Base-by-base conservation (phyloP, 2,888 invertebrate species). In the Thecocarcelia acutangulata region DNA sequence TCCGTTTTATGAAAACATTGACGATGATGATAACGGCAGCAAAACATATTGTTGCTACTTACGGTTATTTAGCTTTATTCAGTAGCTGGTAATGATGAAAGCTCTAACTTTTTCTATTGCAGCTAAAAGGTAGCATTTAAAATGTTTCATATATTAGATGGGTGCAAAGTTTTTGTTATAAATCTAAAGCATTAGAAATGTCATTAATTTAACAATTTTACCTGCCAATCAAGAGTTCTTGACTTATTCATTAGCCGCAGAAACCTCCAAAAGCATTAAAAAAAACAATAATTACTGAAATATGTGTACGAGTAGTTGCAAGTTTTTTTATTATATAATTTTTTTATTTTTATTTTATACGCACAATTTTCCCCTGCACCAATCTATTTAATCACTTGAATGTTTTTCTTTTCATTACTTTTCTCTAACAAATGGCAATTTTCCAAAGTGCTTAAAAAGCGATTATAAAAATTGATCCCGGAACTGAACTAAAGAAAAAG, bases 391-490 rank as follows among this genome's bases (percentile, higher is more conserved):
- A 73, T 28, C 69, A 64, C 44, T 52, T 58, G n/a, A 46, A 0
- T 17, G 40, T n/a, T 52, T 40, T 52, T 17, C 61, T 56, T 44
- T 46, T 44, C 1, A 44, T 64, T 58, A 42, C 9, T 56, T 46
- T 69, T 37, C 24, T 28, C 21, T 19, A 48, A 54, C 63, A 81
- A 52, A 69, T 82, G 81, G 81, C 81, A 82, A 74, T 74, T 74
- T 77, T 81, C 81, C 77, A 81, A 81, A 81, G 77, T 66, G 70
- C 74, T 74, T 81, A 66, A 74, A 78, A 70, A 48, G 40, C 50
- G 73, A 70, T 82, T 78, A 77, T 40, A 74, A 64, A 58, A 73
- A 74, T 78, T 82, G 69, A 82, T 74, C 77, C 64, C 69, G 61
- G 68, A 76, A 54, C 68, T 76, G 5, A 24, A 24, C 24, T 24